A percentile compares a stretch with the other conserved stretches of the same genome.
Conservation (phyloP, 2,888 invertebrate genomes). For the Trypoxylon attenuatum region DNA sequence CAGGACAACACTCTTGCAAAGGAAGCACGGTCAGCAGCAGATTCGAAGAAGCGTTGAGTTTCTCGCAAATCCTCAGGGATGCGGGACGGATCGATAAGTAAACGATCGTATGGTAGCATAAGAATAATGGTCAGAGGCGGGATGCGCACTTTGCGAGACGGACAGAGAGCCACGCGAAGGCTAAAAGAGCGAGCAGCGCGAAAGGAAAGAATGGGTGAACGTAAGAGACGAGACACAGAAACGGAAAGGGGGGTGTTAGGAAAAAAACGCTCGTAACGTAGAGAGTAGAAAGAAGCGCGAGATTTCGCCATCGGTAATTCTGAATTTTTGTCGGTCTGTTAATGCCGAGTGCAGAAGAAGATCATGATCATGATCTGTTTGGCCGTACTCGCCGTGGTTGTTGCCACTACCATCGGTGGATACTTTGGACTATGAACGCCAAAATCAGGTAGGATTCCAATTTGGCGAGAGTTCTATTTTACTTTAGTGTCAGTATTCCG, state of each 20-base stretch:
- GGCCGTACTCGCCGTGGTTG: constrained; percentile 85
- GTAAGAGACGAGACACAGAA: neutral
- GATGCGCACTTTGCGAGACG: constrained; percentile 2
- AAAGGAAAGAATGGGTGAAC: constrained; percentile 3
- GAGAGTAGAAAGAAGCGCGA: too few relatives aligned
- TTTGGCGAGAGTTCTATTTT: neutral
- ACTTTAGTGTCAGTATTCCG: too few relatives aligned
- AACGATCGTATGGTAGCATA: too few relatives aligned
- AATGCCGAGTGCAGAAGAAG: constrained; percentile 86
- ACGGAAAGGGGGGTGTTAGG: neutral
- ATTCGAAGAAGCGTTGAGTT: too few relatives aligned
- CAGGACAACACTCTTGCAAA: too few relatives aligned
- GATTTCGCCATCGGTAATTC: constrained; percentile 41
- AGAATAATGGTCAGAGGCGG: constrained; percentile 2
- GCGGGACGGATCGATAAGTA: neutral
- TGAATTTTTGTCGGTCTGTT: constrained; percentile 46
- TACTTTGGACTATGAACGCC: constrained; percentile 78
- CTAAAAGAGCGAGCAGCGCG: neutral
- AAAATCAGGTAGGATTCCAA: constrained; percentile 56
- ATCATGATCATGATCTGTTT: constrained; percentile 94
- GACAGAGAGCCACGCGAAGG: neutral
- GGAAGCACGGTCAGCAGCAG: neutral
- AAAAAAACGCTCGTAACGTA: neutral
- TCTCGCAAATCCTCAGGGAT: neutral
- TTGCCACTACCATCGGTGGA: constrained; percentile 81